These are phyloP conservation scores for Musca domestica DNA, from an alignment of 1,140 invertebrate genomes.

Conservation along the genomic window DNA sequence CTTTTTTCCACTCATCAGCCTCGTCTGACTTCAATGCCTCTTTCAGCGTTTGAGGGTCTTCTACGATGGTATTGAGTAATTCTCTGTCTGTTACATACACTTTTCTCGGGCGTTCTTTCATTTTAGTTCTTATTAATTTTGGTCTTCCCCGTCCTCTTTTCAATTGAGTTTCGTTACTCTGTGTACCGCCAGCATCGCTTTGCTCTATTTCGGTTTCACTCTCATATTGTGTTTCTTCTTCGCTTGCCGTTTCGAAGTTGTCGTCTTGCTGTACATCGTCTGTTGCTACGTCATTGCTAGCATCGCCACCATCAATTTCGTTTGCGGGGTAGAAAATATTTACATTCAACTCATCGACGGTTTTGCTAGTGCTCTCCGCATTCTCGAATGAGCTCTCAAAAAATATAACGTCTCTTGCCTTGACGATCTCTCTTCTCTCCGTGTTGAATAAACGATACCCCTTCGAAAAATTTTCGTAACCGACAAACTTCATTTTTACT, in stretches of 20 bases:
- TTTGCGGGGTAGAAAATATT: neutral
- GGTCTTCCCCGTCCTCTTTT: conserved; percentile 28
- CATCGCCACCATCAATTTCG: neutral
- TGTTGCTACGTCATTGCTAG: neutral
- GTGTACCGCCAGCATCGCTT: conserved; percentile 12
- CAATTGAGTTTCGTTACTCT: conserved; percentile 22
- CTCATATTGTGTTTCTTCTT: neutral
- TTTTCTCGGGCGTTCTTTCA: conserved; percentile 32
- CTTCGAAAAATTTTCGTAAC: conserved; percentile 33
- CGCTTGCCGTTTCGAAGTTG: no score
- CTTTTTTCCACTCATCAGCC: conserved; percentile 41
- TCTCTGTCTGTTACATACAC: conserved; percentile 28
- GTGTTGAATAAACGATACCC: conserved; percentile 41
- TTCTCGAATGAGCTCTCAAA: no score
- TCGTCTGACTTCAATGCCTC: conserved; percentile 20
- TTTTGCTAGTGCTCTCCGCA: no score
- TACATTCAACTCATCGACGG: no score
- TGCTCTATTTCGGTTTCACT: neutral
- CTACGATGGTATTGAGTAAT: neutral
- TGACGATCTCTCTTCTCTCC: conserved; percentile 33
- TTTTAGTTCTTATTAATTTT: conserved; percentile 28
- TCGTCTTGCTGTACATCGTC: no score
- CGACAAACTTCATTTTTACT: conserved; percentile 32
- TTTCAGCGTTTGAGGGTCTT: neutral
- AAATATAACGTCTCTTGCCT: conserved; percentile 28